Base-by-base conservation (phyloP, 2,797 vertebrate species). In the Rhabdophis nuchalis region DNA sequence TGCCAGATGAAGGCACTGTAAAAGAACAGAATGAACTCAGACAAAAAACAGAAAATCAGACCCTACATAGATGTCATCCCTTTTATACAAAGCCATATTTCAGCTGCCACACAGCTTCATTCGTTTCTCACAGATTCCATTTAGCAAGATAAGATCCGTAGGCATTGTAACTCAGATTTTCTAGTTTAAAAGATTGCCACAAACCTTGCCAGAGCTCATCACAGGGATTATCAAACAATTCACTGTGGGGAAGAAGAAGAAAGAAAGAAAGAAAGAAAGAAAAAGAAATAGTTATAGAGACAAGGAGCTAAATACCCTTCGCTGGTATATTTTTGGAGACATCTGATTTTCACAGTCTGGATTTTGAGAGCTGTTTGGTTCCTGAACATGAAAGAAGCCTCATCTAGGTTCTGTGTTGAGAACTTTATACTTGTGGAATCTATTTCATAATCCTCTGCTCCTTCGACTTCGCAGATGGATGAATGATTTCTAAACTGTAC, bases 11-110 rank as follows among this genome's bases (percentile, higher is more conserved):
- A 93, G 92, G 95, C 94, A 95, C 94, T 96, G 52, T 96, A 95
- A 94, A 94, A 96, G 96, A 93, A 96, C 95, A 87, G 92, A 95
- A 94, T 93, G 87, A 93, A 92, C 0, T 0, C 88, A 54, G 50
- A 58, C 23, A 32, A 95, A 94, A 93, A 93, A 96, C 0, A 53
- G 54, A 91, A 32, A 87, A n/a, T 93, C 95, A 95, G 92, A 96
- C 95, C 58, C 41, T 27, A 93, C 93, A 94, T 95, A 95, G 95
- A 89, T 77, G 87, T 95, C 96, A 90, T 95, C 93, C 94, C 97
- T 95, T 97, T 96, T 93, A 92, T 95, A 95, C 96, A 96, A 97
- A 98, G 96, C 97, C 96, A 97, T 97, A 97, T 96, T 95, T 95
- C 96, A 96, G 90, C 91, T 95, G 85, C 90, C 52, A 53, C 92